phyloP scores from a whole-genome alignment of 2,797 vertebrate genomes.

The Peromyscus eremicus region DNA sequence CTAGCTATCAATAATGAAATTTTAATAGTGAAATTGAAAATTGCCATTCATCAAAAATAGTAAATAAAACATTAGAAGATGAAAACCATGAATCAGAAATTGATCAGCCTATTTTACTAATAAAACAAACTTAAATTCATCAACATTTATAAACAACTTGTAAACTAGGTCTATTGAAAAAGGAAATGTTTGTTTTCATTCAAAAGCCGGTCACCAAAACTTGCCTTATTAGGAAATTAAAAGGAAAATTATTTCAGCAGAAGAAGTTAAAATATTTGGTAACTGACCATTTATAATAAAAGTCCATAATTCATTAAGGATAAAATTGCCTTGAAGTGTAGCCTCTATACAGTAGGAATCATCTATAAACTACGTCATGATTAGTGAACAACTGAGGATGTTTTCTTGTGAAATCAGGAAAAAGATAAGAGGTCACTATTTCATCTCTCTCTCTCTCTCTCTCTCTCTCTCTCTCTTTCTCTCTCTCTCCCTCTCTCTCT shows the following conservation, averaged over 20 bases:
- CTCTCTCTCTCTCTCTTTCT: background rate
- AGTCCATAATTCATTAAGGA: background rate
- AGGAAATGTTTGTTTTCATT: background rate
- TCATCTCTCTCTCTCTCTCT: background rate
- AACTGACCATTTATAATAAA: background rate
- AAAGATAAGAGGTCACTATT: background rate
- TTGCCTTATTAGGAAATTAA: background rate
- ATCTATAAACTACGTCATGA: background rate
- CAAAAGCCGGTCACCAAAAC: background rate
- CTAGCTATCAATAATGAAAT: background rate
- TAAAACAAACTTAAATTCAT: background rate
- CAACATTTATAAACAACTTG: background rate
- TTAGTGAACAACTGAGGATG: background rate
- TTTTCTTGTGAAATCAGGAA: background rate
- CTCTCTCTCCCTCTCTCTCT: background rate
- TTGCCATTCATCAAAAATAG: background rate
- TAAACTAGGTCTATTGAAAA: background rate
- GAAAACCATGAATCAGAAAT: background rate
- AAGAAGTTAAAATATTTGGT: background rate
- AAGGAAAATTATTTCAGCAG: background rate
- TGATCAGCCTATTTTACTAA: background rate
- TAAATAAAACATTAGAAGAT: background rate
- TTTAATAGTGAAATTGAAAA: background rate
- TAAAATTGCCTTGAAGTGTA: background rate
- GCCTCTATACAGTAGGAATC: background rate